Evolutionary conservation across 1,140 invertebrate species (phyloP).

Genomic region (Arion vulgaris): DNA sequence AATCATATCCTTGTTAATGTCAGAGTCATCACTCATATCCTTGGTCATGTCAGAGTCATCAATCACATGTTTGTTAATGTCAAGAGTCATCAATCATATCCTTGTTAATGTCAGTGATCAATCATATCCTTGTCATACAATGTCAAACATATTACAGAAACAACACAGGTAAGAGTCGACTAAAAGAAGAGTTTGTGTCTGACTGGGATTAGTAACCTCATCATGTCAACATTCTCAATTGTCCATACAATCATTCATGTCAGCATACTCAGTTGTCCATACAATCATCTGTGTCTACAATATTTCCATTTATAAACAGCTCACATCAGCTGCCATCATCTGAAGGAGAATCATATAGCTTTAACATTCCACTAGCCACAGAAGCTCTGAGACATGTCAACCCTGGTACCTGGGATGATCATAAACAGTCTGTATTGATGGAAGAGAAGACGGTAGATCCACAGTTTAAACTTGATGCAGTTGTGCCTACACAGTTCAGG

Average conservation of each 20-base stretch:
- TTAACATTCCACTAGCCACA: neutral
- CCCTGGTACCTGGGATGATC: conserved; percentile 8
- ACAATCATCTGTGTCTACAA: neutral
- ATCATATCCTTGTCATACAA: too few species aligned
- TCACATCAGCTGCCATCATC: conserved; percentile 3
- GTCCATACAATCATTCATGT: neutral
- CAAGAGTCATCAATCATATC: too few species aligned
- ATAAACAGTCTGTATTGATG: neutral
- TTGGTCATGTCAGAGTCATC: too few species aligned
- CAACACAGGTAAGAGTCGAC: too few species aligned
- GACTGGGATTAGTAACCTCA: neutral
- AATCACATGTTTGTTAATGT: too few species aligned
- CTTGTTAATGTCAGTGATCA: too few species aligned
- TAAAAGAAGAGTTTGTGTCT: too few species aligned
- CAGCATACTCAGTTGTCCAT: neutral
- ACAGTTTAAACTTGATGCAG: neutral
- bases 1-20: too few species aligned
- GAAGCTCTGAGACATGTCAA: neutral
- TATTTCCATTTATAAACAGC: neutral
- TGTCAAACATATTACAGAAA: too few species aligned
- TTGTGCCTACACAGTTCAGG: neutral
- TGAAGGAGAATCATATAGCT: neutral
- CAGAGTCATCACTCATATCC: too few species aligned
- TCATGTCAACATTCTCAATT: neutral
- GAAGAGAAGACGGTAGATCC: neutral